These are phyloP conservation scores for Heliconius melpomene DNA, from an alignment of 1,140 invertebrate species.

Conservation along the genomic window DNA sequence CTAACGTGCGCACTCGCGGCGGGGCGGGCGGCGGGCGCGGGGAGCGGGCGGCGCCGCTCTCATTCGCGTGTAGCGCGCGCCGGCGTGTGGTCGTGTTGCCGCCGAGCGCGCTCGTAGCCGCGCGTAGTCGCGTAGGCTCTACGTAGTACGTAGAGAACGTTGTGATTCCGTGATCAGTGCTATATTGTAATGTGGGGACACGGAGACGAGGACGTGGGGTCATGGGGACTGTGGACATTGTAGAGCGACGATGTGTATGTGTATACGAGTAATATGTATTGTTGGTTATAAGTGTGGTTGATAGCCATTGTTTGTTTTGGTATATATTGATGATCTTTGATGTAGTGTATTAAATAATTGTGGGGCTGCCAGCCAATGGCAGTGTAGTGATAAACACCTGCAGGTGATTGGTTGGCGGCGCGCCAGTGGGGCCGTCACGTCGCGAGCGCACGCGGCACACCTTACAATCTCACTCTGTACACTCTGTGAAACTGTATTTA, in stretches of 20 bases:
- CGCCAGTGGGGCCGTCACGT: conserved; percentile 11
- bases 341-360: conserved; percentile 2
- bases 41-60: conserved; percentile 1
- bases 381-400: neutral
- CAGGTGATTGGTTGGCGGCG: conserved; percentile 18
- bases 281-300: neutral
- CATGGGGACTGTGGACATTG: neutral
- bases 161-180: neutral
- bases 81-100: neutral
- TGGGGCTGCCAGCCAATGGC: conserved; percentile 9
- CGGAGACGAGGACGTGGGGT: neutral
- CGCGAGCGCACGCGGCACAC: neutral
- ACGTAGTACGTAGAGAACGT: neutral
- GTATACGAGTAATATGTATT: neutral
- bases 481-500: neutral
- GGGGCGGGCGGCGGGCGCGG: conserved; percentile 12
- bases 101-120: neutral
- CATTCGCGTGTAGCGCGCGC: neutral
- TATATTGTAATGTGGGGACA: neutral
- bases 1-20: conserved; percentile 19
- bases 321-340: no score
- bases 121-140: neutral
- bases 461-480: no score
- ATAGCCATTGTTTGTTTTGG: neutral
- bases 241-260: neutral